These are phyloP conservation scores for Drosophila sturtevanti DNA, from an alignment of 1,140 invertebrate species.

Conservation along the genomic window DNA sequence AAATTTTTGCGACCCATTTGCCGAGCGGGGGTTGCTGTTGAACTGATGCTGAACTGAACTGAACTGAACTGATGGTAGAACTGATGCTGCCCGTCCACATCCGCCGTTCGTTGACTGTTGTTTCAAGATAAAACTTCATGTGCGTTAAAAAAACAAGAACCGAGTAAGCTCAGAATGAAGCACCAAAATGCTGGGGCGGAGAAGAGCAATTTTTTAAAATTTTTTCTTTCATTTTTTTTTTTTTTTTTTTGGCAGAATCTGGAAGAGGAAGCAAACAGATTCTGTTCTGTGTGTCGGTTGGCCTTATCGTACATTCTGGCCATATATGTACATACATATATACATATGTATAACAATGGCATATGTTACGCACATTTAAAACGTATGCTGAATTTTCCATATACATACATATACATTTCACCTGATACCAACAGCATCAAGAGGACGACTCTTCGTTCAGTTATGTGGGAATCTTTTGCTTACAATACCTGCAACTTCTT, in stretches of 20 bases:
- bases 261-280: slow-evolving; percentile 19
- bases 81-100: slow-evolving; percentile 35
- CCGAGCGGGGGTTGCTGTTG: slow-evolving; percentile 19
- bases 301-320: slow-evolving; percentile 64
- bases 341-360: slow-evolving; percentile 57
- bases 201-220: slow-evolving; percentile 17
- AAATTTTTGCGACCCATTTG: slow-evolving; percentile 60
- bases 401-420: slow-evolving; percentile 28
- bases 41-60: background rate
- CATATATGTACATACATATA: background rate
- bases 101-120: slow-evolving; percentile 65
- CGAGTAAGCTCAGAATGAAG: background rate
- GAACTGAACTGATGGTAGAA: too few species aligned
- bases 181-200: slow-evolving; percentile 1
- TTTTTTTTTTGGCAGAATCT: slow-evolving; percentile 25
- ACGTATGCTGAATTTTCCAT: slow-evolving; percentile 74
- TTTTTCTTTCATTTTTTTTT: background rate
- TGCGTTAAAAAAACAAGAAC: slow-evolving; percentile 71
- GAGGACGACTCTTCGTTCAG: background rate
- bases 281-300: slow-evolving; percentile 17
- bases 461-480: slow-evolving; percentile 50
- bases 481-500: slow-evolving; percentile 49
- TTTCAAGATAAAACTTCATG: slow-evolving; percentile 80
- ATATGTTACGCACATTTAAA: slow-evolving; percentile 80
- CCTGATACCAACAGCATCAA: slow-evolving; percentile 39